Evolutionary conservation across 2,797 vertebrate genomes (phyloP), one percentile per base, ranked within the genome.

Genomic region (Phyllotis vaccarum): DNA sequence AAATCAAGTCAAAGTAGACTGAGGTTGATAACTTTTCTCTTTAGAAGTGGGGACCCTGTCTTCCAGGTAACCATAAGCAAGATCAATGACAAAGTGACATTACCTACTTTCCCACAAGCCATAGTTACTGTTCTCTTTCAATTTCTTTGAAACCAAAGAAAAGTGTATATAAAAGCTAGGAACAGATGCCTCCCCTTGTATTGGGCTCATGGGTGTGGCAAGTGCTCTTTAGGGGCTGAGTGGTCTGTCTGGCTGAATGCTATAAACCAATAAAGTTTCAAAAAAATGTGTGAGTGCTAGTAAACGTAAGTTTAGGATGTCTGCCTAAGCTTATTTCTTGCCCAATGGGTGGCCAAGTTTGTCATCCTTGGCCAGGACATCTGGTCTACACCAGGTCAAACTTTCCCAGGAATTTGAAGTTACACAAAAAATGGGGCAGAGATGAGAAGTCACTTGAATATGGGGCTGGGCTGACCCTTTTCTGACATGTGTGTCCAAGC

Each of bases 91-190:
- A 90, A 83, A 82, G 52, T 76, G 52, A 27, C n/a, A 46, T 46
- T 12, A 40, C 52, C 56, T 90, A 66, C 52, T 90, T 56, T 70
- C 75, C 43, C 40, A 64, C 43, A 21, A 52, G 3, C 43, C 9
- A 6, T 3, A 34, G 76, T 66, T 70, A 58, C 5, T 76, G 86
- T 82, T 94, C 52, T 94, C 29, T 27, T 78, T 78, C 17, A 66
- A 43, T 81, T 24, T 92, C 86, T 90, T 37, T 49, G 27, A 91
- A 83, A 64, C 19, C 64, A 66, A 95, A 93, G 58, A 16, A 62
- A 81, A 64, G 29, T 37, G 21, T 37, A 8, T 31, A 24, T 60
- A 54, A 81, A 37, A 86, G 40, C 34, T 70, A 70, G 8, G n/a
- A 68, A 27, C 9, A 64, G 78, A 86, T 14, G 22, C 21, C 34